Base-by-base conservation (phyloP, 2,113 vertebrate species). In the Gymnogyps californianus region DNA sequence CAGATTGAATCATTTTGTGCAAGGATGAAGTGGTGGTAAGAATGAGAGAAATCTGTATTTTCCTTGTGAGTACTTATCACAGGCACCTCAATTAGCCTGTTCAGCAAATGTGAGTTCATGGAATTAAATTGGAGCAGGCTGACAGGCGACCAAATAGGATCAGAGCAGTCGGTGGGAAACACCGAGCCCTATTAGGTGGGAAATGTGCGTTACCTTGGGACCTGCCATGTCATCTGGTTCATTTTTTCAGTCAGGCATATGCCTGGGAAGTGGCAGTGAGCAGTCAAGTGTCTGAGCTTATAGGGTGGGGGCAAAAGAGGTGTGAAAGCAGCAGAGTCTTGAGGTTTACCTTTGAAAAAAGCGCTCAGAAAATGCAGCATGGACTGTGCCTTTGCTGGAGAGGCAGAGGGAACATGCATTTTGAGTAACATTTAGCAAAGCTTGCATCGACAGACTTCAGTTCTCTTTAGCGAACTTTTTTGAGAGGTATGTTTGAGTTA, bases 101-200 rank as follows among this genome's bases (percentile, higher is more conserved):
- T 62, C 5, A 49, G 72, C 47, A 49, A 1, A 10, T 6, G 5
- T 34, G 67, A 59, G 52, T 54, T 77, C 15, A 15, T 7, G 44
- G 57, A 54, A 69, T 40, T n/a, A 10, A 62, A 10, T 9, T 0
- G 0, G n/a, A 29, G 36, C 34, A 26, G 71, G 65, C 49, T 83
- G 52, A 80, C 57, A 71, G 36, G 28, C 0, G 1, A 12, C 18
- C 21, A 21, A 1, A 69, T 1, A 36, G 6, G 5, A 2, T 40
- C 57, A 49, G 57, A 54, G 77, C 8, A 4, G 67, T 8, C 0
- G 0, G 57, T 58, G 51, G 83, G 40, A 55, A 61, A 17, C 46
- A 13, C 31, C 21, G 55, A 49, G 83, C 46, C 2, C 21, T 10
- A 0, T 15, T 13, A 25, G 3, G 31, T 54, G 62, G 79, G 67